Evolutionary conservation across 2,888 invertebrate genomes (phyloP).

Genomic region (Epiblema foenella): DNA sequence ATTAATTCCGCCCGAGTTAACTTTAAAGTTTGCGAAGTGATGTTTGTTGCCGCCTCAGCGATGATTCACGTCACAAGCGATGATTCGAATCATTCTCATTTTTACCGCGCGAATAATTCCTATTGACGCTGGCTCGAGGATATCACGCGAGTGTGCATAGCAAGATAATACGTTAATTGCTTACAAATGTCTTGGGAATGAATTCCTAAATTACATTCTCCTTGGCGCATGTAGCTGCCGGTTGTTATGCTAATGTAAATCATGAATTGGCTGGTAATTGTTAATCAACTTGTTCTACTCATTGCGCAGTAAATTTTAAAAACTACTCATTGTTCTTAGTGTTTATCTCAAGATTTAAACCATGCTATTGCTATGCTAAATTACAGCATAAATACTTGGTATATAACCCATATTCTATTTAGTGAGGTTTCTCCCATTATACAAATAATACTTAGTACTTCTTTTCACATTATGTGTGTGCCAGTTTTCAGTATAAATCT

Average conservation of each 20-base stretch:
- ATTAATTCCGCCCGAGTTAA: constrained; percentile 18
- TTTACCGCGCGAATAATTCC: constrained; percentile 31
- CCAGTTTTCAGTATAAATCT: background rate
- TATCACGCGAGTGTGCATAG: constrained; percentile 26
- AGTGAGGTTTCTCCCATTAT: background rate
- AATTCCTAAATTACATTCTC: constrained; percentile 25
- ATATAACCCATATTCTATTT: background rate
- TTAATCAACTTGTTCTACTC: background rate
- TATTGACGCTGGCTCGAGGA: background rate
- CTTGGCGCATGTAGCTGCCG: constrained; percentile 13
- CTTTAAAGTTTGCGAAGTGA: constrained; percentile 35
- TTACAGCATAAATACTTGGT: no score
- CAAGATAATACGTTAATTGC: constrained; percentile 31
- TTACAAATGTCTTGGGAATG: constrained; percentile 12
- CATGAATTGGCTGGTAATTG: constrained; percentile 15
- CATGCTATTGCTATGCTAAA: background rate
- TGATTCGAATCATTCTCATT: constrained; percentile 32
- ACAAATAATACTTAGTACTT: background rate
- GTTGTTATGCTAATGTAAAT: constrained; percentile 36
- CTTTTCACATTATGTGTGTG: background rate
- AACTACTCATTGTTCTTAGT: background rate
- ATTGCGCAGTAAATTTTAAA: background rate
- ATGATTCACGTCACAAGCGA: constrained; percentile 43
- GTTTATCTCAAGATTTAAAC: background rate
- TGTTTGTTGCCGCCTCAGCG: constrained; percentile 44